Conservation (phyloP, 2,888 invertebrate genomes). For the Lobophora halterata region DNA sequence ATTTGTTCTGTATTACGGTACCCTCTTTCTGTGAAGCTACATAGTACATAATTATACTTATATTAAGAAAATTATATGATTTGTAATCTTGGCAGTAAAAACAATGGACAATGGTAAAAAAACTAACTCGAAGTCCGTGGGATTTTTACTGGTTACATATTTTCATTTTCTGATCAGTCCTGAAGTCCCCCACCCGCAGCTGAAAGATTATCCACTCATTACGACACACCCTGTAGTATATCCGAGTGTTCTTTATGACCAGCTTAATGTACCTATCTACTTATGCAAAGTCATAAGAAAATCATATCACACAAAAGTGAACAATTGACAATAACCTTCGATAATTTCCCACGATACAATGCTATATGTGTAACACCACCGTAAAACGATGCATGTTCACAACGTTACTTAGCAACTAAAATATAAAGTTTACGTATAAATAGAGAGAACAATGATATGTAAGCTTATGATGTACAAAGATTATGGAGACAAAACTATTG, state of each 20-base stretch:
- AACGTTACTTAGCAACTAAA: not conserved
- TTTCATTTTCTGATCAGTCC: too few relatives aligned
- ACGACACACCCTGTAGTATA: too few relatives aligned
- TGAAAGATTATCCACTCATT: too few relatives aligned
- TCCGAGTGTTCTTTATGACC: not conserved
- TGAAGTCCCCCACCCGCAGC: too few relatives aligned
- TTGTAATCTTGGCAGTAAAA: too few relatives aligned
- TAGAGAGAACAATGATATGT: not conserved
- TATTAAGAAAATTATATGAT: too few relatives aligned
- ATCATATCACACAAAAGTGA: conserved; percentile 2
- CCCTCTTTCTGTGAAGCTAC: too few relatives aligned
- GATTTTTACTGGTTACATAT: too few relatives aligned
- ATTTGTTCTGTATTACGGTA: too few relatives aligned
- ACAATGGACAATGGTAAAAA: too few relatives aligned
- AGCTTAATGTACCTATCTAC: not conserved
- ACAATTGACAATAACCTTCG: conserved; percentile 15
- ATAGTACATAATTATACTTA: too few relatives aligned
- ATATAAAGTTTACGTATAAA: not conserved
- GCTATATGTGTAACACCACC: conserved; percentile 12
- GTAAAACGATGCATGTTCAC: conserved; percentile 1
- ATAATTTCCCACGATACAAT: conserved; percentile 18
- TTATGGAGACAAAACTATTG: conserved; percentile 28
- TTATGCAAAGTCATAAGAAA: conserved; percentile 1
- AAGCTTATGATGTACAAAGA: conserved; percentile 25
- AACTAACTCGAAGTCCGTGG: too few relatives aligned